Percentiles rank a stretch among this genome's conserved stretches.
Evolutionary conservation across 2,888 invertebrate genomes (phyloP).

Genomic region (Pristionchus exspectatus): DNA sequence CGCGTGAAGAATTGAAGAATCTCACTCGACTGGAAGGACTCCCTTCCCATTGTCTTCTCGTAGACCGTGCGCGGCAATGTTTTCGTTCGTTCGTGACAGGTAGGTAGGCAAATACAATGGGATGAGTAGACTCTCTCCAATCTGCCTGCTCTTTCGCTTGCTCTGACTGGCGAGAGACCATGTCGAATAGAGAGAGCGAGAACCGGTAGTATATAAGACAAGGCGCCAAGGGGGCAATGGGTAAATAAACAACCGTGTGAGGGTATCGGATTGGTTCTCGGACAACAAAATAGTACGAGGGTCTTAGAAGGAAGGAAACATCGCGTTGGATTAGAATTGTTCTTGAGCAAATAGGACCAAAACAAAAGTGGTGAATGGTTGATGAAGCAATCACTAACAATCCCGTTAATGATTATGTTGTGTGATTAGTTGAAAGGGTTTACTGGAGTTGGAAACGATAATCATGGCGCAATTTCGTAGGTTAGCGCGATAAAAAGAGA

Average conservation of each 20-base stretch:
- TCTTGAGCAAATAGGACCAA: too few relatives aligned
- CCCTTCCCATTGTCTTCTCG: neutral
- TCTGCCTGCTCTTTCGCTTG: neutral
- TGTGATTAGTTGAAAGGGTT: neutral
- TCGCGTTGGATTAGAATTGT: neutral
- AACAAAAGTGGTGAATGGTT: too few relatives aligned
- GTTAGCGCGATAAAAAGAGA: neutral
- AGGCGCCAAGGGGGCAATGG: neutral
- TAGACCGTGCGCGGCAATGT: neutral
- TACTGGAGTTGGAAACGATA: too few relatives aligned
- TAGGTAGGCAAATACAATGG: constrained; percentile 22
- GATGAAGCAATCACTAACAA: too few relatives aligned
- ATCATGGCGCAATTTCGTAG: too few relatives aligned
- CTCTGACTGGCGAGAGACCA: neutral
- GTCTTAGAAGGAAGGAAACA: neutral
- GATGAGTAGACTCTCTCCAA: constrained; percentile 24
- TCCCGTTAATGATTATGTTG: too few relatives aligned
- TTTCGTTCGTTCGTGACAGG: constrained; percentile 31
- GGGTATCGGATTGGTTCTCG: neutral
- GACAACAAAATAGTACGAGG: neutral
- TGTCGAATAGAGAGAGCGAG: neutral
- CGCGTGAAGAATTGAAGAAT: too few relatives aligned
- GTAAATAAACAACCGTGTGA: neutral
- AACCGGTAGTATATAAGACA: neutral
- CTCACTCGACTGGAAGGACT: neutral